Evolutionary conservation across 2,888 invertebrate genomes (phyloP).

Genomic region (Coremacera marginata): DNA sequence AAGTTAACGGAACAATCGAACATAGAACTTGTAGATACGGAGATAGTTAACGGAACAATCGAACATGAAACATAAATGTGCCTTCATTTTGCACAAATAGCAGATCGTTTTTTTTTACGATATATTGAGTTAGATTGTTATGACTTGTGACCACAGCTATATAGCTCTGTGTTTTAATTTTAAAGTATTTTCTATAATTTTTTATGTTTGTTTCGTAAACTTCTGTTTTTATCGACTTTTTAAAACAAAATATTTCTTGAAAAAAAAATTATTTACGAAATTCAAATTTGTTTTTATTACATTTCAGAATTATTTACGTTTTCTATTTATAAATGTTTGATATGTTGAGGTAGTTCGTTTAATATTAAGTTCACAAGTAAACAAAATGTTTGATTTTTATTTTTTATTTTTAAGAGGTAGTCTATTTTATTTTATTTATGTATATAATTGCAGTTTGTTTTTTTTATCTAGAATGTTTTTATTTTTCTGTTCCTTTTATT

Average conservation of each 20-base stretch:
- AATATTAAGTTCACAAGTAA: neutral
- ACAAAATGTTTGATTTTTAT: neutral
- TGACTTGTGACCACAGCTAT: no score
- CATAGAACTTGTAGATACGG: no score
- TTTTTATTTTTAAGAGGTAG: neutral
- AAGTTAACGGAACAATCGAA: no score
- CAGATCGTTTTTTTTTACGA: no score
- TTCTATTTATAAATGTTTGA: neutral
- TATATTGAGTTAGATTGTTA: no score
- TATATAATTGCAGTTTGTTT: neutral
- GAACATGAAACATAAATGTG: no score
- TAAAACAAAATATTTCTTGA: neutral
- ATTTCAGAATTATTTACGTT: neutral
- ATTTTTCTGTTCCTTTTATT: neutral
- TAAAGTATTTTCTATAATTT: no score
- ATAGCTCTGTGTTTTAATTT: no score
- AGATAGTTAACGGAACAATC: no score
- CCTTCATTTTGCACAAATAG: no score
- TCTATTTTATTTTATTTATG: neutral
- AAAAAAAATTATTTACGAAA: neutral
- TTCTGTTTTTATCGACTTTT: neutral
- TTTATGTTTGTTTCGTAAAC: no score
- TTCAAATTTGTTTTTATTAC: neutral
- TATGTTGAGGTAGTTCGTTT: constrained; percentile 28
- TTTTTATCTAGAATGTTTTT: neutral